Evolutionary conservation across 2,888 invertebrate species (phyloP), one percentile per base, ranked within the genome.

Genomic region (Zootermopsis nevadensis): DNA sequence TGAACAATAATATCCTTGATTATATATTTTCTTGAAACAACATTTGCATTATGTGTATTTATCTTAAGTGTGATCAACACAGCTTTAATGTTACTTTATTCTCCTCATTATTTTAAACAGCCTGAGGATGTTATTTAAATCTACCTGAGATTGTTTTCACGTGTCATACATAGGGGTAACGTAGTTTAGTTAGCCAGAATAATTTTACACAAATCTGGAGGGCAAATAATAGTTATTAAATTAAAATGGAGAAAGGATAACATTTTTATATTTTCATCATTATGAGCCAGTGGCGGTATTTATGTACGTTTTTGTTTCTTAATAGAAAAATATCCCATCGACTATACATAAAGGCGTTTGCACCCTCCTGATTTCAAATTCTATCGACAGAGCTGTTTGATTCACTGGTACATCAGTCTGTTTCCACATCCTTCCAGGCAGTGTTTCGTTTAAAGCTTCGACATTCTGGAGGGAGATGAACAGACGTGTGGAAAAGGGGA

Each of bases 401-500:
- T 27, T 4, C n/a, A 60, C 27, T n/a, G 6, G 27, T 60, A n/a
- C 60, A 60, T 60, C 8, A 4, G 33, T 15, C 8, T 38, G 74
- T 72, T 72, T 72, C 33, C 38, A 74, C 24, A 38, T 74, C 74
- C 69, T 33, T 72, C 35, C 31, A 35, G 24, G 7, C 38, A 35
- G 33, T 72, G 31, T 72, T 72, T 72, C 72, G 35, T 72, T 72
- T 35, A 72, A 33, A 72, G 72, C 72, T 4, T 2, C 35, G 35
- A 72, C 74, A 74, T 74, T 74, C 38, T 74, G 35, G 7, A 38
- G 38, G 74, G 35, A 8, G 38, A 38, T 8, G 38, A n/a, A 35
- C n/a, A 35, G 74, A 38, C 38, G 38, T 22, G 74, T 7, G 27
- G 6, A 60, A 33, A 33, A 7, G 69, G 30, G 69, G 10, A 24